These are phyloP conservation scores for Phalacrocorax pelagicus DNA, from an alignment of 2,113 vertebrate species.

Conservation along the genomic window DNA sequence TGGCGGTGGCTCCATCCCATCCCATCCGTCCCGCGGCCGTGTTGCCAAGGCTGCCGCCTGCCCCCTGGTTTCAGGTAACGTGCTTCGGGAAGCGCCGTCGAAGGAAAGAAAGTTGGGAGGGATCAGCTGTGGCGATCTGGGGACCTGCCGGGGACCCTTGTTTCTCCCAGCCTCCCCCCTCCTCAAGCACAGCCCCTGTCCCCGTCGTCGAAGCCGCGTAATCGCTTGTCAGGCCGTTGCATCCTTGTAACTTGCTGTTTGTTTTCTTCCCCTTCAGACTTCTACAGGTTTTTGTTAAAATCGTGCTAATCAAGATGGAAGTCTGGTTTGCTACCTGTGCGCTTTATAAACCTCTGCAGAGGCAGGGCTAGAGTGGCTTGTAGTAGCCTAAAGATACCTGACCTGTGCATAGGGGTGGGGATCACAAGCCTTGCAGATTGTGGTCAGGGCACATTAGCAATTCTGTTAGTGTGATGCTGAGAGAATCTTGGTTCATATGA, in stretches of 20 bases:
- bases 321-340: neutral
- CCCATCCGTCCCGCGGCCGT: neutral
- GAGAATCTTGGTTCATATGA: neutral
- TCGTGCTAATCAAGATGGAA: neutral
- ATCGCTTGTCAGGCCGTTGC: accelerated
- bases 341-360: accelerated
- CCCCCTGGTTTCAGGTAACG: neutral
- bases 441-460: neutral
- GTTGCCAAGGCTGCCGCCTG: neutral
- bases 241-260: neutral
- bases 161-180: neutral
- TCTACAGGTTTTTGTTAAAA: accelerated
- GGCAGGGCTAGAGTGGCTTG: neutral
- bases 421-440: neutral
- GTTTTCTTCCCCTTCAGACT: neutral
- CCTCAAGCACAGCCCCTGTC: accelerated
- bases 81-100: neutral
- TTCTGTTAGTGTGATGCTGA: accelerated
- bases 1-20: neutral
- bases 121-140: neutral
- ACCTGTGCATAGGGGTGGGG: neutral
- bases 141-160: neutral
- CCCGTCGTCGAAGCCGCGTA: accelerated
- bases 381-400: accelerated
- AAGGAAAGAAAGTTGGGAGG: neutral